A percentile compares a stretch with the other conserved stretches of the same genome.
Conservation (phyloP, 2,888 invertebrate species). For the Periphyllus acericola region DNA sequence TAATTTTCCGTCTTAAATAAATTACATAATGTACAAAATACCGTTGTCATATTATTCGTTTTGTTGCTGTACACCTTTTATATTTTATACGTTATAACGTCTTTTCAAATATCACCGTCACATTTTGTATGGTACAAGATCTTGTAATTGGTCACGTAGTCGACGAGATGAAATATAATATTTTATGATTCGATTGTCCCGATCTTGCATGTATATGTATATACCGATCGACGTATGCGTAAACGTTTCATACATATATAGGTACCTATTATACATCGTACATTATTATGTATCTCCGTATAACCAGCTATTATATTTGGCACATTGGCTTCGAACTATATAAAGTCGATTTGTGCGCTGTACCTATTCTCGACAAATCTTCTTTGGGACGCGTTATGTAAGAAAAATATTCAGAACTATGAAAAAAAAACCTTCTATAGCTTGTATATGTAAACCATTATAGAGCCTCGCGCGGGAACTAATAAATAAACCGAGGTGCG, state of each 20-base stretch:
- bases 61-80: background rate
- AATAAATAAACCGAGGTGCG: background rate
- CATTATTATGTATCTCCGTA: background rate
- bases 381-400: background rate
- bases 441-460: background rate
- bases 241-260: background rate
- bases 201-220: background rate
- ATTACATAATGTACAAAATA: background rate
- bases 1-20: background rate
- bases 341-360: background rate
- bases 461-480: background rate
- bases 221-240: background rate
- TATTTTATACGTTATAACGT: background rate
- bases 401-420: background rate
- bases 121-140: background rate
- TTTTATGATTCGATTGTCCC: background rate
- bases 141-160: slow-evolving; percentile 24
- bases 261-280: too few relatives aligned
- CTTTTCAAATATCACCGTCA: slow-evolving; percentile 2
- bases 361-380: background rate
- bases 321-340: background rate
- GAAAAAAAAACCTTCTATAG: background rate
- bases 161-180: background rate
- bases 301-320: background rate
- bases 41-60: slow-evolving; percentile 9